phyloP scores from a whole-genome alignment of 2,888 invertebrate genomes.

The Tubiluchus corallicola region DNA sequence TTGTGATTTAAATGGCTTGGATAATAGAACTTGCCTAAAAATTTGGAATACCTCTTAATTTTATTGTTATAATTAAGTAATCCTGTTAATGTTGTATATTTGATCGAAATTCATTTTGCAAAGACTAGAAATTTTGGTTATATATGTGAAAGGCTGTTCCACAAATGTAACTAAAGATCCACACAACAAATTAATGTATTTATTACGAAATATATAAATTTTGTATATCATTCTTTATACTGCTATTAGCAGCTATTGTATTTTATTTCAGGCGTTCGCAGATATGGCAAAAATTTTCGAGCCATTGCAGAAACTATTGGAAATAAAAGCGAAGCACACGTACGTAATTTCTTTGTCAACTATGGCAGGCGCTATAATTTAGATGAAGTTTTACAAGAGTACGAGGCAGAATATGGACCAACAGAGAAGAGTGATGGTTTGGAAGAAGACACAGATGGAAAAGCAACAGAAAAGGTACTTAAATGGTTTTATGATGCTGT shows the following conservation, averaged over 20 bases:
- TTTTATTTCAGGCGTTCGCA: constrained; percentile 36
- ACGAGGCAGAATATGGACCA: constrained; percentile 53
- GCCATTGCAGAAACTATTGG: constrained; percentile 86
- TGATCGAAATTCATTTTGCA: too few species aligned
- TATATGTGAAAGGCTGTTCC: neutral
- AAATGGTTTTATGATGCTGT: too few species aligned
- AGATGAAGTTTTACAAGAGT: constrained; percentile 55
- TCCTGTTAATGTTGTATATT: too few species aligned
- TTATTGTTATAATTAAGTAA: too few species aligned
- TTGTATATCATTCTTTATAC: too few species aligned
- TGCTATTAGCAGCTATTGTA: too few species aligned
- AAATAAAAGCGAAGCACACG: constrained; percentile 80
- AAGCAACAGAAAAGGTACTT: neutral
- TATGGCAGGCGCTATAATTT: constrained; percentile 73
- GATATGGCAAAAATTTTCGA: constrained; percentile 58
- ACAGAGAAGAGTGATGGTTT: constrained; percentile 22
- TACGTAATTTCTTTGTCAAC: constrained; percentile 75
- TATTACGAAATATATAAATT: too few species aligned
- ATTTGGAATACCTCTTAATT: too few species aligned
- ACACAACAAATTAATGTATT: neutral
- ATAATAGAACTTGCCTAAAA: too few species aligned
- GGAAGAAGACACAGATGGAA: constrained; percentile 18
- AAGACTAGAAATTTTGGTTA: too few species aligned
- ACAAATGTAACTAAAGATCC: constrained; percentile 6
- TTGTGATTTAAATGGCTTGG: too few species aligned